Conservation (phyloP, 2,888 invertebrate genomes). For the Drosophila acutilabella region DNA sequence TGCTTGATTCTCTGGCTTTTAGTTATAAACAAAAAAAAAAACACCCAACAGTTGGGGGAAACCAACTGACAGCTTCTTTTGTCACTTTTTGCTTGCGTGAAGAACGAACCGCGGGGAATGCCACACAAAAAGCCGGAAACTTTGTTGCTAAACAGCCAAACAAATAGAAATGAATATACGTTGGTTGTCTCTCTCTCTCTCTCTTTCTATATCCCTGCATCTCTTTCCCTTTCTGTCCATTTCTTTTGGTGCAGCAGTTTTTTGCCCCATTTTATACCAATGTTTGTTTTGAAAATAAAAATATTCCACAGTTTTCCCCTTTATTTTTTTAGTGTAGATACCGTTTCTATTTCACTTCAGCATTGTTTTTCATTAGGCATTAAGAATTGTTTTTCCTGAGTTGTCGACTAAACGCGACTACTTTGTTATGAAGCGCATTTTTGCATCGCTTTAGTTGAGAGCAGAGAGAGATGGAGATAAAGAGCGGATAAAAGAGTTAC, state of each 20-base stretch:
- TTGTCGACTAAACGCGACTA: conserved; percentile 66
- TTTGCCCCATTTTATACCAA: conserved; percentile 38
- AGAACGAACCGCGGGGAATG: conserved; percentile 48
- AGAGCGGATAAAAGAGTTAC: conserved; percentile 9
- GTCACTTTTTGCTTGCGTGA: conserved; percentile 63
- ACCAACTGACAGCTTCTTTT: conserved; percentile 70
- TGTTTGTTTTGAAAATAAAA: conserved; percentile 28
- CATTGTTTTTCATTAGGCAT: conserved; percentile 74
- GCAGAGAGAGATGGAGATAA: background rate
- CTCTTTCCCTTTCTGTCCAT: background rate
- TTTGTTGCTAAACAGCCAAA: conserved; percentile 71
- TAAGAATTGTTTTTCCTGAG: conserved; percentile 70
- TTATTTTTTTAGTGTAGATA: conserved; percentile 20
- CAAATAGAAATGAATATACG: conserved; percentile 69
- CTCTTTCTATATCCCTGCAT: background rate
- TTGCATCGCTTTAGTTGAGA: conserved; percentile 38
- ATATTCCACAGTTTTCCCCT: conserved; percentile 3
- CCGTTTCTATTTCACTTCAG: conserved; percentile 33
- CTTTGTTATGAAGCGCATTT: conserved; percentile 56
- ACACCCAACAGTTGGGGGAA: conserved; percentile 21
- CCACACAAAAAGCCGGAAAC: conserved; percentile 60
- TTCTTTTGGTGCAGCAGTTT: conserved; percentile 21
- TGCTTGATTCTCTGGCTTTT: conserved; percentile 31
- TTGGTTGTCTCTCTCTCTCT: conserved; percentile 12
- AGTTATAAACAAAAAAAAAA: conserved; percentile 49